Conservation (phyloP, 2,113 vertebrate species). For the Isichthys henryi region DNA sequence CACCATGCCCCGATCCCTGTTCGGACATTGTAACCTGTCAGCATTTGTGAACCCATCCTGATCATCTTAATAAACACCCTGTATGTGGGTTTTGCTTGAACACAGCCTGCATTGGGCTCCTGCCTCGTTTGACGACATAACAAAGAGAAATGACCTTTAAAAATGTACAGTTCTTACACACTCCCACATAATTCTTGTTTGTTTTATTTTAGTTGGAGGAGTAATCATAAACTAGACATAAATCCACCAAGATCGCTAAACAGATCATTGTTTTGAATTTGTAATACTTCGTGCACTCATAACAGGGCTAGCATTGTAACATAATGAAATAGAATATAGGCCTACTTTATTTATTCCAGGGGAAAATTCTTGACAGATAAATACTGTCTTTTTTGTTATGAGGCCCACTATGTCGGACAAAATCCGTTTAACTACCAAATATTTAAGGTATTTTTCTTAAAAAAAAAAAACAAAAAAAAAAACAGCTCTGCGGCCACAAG, state of each 20-base stretch:
- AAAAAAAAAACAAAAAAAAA: not conserved
- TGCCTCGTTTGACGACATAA: no score
- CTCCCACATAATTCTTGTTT: not conserved
- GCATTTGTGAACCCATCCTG: no score
- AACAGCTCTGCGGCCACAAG: not conserved
- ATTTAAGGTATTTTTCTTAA: not conserved
- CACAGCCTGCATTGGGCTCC: no score
- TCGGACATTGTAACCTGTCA: no score
- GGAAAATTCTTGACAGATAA: not conserved
- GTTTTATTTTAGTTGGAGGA: not conserved
- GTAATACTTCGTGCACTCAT: not conserved
- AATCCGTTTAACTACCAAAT: not conserved
- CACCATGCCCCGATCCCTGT: no score
- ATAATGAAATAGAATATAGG: not conserved
- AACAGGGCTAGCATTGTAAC: not conserved
- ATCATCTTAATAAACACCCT: no score
- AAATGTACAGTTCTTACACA: not conserved
- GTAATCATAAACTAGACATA: not conserved
- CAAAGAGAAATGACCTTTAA: not conserved
- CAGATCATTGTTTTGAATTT: not conserved
- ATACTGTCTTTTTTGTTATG: not conserved
- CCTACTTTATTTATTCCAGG: not conserved
- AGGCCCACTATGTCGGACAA: not conserved
- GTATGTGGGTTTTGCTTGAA: no score
- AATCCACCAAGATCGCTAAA: not conserved